Evolutionary conservation across 2,888 invertebrate genomes (phyloP).

Genomic region (Thymelicus lineola): DNA sequence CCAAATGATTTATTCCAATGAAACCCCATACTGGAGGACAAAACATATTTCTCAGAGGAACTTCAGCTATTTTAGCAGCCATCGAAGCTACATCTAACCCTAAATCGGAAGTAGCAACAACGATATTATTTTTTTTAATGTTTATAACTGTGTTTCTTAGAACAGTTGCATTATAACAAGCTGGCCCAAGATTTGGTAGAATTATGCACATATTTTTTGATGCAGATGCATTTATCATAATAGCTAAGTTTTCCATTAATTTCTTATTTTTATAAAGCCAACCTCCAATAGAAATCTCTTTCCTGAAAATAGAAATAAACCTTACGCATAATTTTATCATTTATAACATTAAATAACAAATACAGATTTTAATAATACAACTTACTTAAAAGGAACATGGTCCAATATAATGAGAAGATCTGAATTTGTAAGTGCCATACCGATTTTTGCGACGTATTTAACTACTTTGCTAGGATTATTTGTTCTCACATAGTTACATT

Average conservation of each 20-base stretch:
- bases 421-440: slow-evolving; percentile 72
- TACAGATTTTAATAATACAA: slow-evolving; percentile 15
- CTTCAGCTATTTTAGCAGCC: slow-evolving; percentile 71
- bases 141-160: slow-evolving; percentile 67
- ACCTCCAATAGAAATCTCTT: slow-evolving; percentile 59
- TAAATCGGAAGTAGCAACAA: slow-evolving; percentile 84
- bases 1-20: slow-evolving; percentile 81
- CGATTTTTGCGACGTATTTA: slow-evolving; percentile 70
- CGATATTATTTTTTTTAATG: slow-evolving; percentile 76
- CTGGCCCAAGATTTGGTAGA: slow-evolving; percentile 82
- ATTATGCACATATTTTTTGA: slow-evolving; percentile 76
- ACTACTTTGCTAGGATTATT: slow-evolving; percentile 62
- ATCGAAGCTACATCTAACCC: slow-evolving; percentile 76
- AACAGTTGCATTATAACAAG: slow-evolving; percentile 84
- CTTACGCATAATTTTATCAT: too few species aligned
- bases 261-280: slow-evolving; percentile 67
- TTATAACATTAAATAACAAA: background rate
- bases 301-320: background rate
- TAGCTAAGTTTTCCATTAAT: slow-evolving; percentile 71
- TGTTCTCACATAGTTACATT: slow-evolving; percentile 63
- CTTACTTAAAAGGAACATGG: slow-evolving; percentile 69
- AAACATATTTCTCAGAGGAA: slow-evolving; percentile 78
- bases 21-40: slow-evolving; percentile 88
- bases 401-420: slow-evolving; percentile 83
- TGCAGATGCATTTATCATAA: slow-evolving; percentile 78